Evolutionary conservation across 2,113 vertebrate species (phyloP), one percentile per base, ranked within the genome.

Genomic region (Hymenochirus boettgeri): DNA sequence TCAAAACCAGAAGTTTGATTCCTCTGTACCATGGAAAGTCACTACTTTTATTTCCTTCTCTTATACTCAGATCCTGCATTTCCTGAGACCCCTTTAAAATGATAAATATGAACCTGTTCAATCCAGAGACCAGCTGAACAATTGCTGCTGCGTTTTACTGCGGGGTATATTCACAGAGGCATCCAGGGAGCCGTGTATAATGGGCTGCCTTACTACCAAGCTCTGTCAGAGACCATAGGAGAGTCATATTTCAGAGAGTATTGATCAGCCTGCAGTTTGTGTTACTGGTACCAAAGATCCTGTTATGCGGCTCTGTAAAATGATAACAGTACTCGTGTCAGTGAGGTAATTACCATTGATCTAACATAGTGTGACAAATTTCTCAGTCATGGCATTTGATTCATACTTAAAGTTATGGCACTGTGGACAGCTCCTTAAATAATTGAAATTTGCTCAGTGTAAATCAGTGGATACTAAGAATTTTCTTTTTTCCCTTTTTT

Each of bases 291-390:
- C 87, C 83, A 85, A 80, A 88, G 90, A 90, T 91, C 90, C 88
- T 88, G 86, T 90, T 90, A 42, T 87, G 89, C 93, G 91, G 92
- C 91, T 90, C 92, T 93, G 93, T 96, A 94, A 93, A 90, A 92
- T 96, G 94, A 96, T 94, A 95, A 95, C 90, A 91, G 91, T 89
- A 94, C 91, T 93, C 92, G 71, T 96, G 93, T 96, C 92, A 94
- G 87, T 86, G 85, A 87, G 90, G 91, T 95, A 96, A 96, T 96
- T 96, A 95, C 90, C 92, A 96, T 96, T 94, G 93, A 96, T 95
- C 92, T 91, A 91, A 82, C 84, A 89, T 86, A 78, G 79, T 79
- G 86, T 93, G 92, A 96, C 92, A 93, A 91, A 89, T 90, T 88
- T 85, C 79, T 86, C 79, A 82, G 84, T 87, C 85, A 88, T 79